Base-by-base conservation (phyloP, 2,113 vertebrate genomes). In the Mirza zaza region DNA sequence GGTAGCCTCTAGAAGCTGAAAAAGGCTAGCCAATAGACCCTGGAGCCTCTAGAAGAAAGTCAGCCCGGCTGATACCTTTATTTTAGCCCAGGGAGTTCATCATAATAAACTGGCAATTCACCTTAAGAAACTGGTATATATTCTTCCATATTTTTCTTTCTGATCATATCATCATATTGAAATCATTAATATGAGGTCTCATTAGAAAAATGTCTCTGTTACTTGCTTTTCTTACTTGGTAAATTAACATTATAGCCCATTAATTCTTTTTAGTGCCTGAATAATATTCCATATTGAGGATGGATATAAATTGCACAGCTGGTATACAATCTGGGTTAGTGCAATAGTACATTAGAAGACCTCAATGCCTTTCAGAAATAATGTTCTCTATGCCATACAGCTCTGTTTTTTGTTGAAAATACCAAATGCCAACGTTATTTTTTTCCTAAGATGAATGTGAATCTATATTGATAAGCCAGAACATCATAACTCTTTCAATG, bases 201-300 rank as follows among this genome's bases (percentile, higher is more conserved):
- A 57, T 29, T 75, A 61, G 67, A 34, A 83, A 87, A 82, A 68
- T 8, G 6, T 42, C 52, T 91, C 21, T 68, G 3, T 57, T 70
- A 50, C 5, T 15, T 91, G 25, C n/a, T 87, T 87, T 92, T 32
- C 39, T 82, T 57, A 91, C 7, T 34, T 82, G 34, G 15, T 23
- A 92, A 89, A 12, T 87, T 25, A 70, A 90, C 25, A 83, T 2
- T 55, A 39, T 45, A 50, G 25, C 18, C 76, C 36, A 57, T 50
- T 92, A 34, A 67, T 70, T 88, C 50, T 57, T 94, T 94, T 95
- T 52, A 65, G 14, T 93, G 34, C 36, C 8, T 94, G 4, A 96
- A 70, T 81, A n/a, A 25, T 87, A 90, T 61, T 92, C 76, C 65
- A 50, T 45, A 65, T 8, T 59, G 45, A 91, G 21, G 2, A 36